Conservation (phyloP, 2,888 invertebrate species). For the Oeneis ivallda region DNA sequence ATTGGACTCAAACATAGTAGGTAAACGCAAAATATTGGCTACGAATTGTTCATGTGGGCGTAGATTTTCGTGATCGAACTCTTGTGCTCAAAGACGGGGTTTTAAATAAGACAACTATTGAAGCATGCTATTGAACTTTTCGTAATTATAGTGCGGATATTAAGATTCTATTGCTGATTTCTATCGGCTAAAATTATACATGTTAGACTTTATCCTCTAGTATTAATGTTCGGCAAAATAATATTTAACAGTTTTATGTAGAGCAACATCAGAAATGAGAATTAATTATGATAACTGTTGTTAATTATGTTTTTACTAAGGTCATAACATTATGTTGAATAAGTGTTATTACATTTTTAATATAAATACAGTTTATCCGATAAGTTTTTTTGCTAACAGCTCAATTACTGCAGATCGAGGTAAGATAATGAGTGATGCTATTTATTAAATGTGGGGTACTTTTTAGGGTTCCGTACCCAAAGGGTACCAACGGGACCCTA, state of each 20-base stretch:
- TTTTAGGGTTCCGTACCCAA: too few relatives aligned
- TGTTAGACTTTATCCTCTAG: constrained; percentile 3
- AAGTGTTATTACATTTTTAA: background rate
- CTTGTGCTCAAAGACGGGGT: background rate
- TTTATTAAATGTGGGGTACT: too few relatives aligned
- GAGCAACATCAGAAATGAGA: constrained; percentile 1
- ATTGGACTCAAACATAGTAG: background rate
- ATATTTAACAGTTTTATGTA: constrained; percentile 3
- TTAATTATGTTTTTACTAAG: background rate
- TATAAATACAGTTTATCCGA: background rate
- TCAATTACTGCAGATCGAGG: too few relatives aligned
- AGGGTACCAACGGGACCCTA: too few relatives aligned
- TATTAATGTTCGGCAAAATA: background rate
- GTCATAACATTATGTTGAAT: background rate
- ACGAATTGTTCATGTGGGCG: background rate
- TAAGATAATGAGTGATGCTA: too few relatives aligned
- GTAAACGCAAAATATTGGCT: background rate
- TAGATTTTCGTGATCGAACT: constrained; percentile 1
- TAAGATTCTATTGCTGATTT: constrained; percentile 11
- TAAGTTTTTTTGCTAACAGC: background rate
- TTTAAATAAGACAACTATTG: constrained; percentile 9
- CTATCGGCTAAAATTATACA: constrained; percentile 14
- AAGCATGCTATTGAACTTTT: constrained; percentile 2
- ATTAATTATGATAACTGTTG: too few relatives aligned
- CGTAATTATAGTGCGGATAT: constrained; percentile 20